Evolutionary conservation across 1,140 invertebrate genomes (phyloP), one percentile per base, ranked within the genome.

Genomic region (Acromyrmex echinatior): DNA sequence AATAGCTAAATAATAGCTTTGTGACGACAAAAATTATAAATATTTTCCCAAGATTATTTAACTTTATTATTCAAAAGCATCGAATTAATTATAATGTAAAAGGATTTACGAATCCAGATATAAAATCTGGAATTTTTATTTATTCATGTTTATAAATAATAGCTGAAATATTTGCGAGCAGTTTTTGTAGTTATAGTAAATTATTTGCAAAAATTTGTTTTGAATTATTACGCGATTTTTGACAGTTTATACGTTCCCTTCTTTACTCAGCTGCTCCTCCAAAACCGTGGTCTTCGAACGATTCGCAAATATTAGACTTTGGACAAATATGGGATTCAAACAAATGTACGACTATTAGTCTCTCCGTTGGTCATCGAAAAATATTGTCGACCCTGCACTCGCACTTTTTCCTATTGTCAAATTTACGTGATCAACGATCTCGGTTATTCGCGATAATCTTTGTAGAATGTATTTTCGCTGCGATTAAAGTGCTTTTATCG

Each of bases 251-350:
- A 76, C 9, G 28, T n/a, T 45, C 28, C 25, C 60, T 58, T 86
- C 84, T 88, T 86, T 86, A 70, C 63, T 77, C 81, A 78, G 56
- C 71, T 66, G 62, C 51, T 68, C 62, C 49, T 78, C 76, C 82
- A 77, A 66, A 60, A 85, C 62, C 21, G 39, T 79, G 25, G 14
- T 78, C 56, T 63, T 78, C 62, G 77, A 87, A 87, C 60, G 31
- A 68, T 90, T 60, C 12, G 86, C 81, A 89, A 89, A 91, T 87
- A 89, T 90, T 86, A 87, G 85, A 86, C 88, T 82, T 60, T 28
- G 74, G 62, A 84, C 81, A 82, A 91, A 91, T 71, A 89, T 86
- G 35, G 77, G 71, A 58, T 74, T 87, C 81, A 86, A 91, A 89
- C 89, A 89, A 87, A 79, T 87, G 73, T 81, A 81, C 82, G 86